Conservation (phyloP, 1,140 invertebrate species). For the Dreissena polymorpha region DNA sequence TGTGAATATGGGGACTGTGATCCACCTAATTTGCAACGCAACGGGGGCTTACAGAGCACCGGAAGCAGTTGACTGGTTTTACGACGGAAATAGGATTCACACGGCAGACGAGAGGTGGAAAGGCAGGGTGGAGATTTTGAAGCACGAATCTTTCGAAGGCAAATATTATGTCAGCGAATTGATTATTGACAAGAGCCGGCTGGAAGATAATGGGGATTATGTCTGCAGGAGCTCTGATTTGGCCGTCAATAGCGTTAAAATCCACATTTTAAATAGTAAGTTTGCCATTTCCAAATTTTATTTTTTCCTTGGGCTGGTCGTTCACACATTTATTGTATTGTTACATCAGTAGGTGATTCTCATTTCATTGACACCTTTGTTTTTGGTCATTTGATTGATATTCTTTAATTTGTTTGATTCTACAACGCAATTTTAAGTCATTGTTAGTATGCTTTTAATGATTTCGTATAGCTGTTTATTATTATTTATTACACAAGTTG, state of each 20-base stretch:
- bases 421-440: no score
- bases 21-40: slow-evolving; percentile 64
- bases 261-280: slow-evolving; percentile 64
- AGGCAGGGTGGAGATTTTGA: slow-evolving; percentile 51
- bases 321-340: no score
- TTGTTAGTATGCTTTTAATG: no score
- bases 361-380: no score
- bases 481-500: no score
- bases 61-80: slow-evolving; percentile 66
- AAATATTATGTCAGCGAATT: slow-evolving; percentile 62
- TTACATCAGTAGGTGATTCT: no score
- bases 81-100: slow-evolving; percentile 59
- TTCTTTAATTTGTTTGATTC: no score
- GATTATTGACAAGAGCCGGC: slow-evolving; percentile 55
- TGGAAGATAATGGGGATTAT: slow-evolving; percentile 61
- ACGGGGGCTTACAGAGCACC: slow-evolving; percentile 60
- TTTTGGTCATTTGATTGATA: no score
- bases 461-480: no score
- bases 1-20: slow-evolving; percentile 49
- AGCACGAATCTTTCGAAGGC: slow-evolving; percentile 48
- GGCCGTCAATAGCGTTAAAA: slow-evolving; percentile 55
- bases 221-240: slow-evolving; percentile 67
- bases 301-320: no score
- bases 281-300: no score
- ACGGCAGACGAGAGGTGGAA: slow-evolving; percentile 50